A percentile compares a stretch with the other conserved stretches of the same genome.
phyloP scores from a whole-genome alignment of 2,888 invertebrate species.

The Polymixis lichenea region DNA sequence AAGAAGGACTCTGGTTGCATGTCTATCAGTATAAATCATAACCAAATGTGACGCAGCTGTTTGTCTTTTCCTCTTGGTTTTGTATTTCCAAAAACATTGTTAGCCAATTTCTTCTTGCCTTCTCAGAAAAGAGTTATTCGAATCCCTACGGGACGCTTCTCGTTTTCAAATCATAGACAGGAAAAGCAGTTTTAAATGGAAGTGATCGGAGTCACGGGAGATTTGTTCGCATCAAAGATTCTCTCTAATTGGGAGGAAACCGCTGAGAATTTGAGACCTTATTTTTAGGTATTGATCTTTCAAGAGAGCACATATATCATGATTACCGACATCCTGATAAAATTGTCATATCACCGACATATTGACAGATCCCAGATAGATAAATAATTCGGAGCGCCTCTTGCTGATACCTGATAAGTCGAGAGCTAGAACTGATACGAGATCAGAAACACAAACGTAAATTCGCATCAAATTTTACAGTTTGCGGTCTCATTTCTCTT shows the following conservation, averaged over 20 bases:
- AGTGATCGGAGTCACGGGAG: slow-evolving; percentile 46
- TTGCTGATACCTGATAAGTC: slow-evolving; percentile 77
- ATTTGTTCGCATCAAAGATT: slow-evolving; percentile 64
- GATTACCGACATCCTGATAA: slow-evolving; percentile 77
- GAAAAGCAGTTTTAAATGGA: slow-evolving; percentile 72
- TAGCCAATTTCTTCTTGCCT: slow-evolving; percentile 65
- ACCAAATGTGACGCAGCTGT: slow-evolving; percentile 30
- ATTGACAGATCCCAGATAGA: slow-evolving; percentile 84
- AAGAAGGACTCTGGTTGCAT: slow-evolving; percentile 51
- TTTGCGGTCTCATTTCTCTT: slow-evolving; percentile 61
- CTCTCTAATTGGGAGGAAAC: slow-evolving; percentile 65
- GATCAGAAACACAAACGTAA: slow-evolving; percentile 58
- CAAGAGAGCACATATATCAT: slow-evolving; percentile 64
- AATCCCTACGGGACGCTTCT: slow-evolving; percentile 69
- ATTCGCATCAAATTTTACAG: slow-evolving; percentile 57
- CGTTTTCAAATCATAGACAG: slow-evolving; percentile 73
- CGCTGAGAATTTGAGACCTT: slow-evolving; percentile 39
- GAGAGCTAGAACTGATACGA: slow-evolving; percentile 72
- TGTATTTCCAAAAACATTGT: slow-evolving; percentile 36
- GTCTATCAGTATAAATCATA: slow-evolving; percentile 51
- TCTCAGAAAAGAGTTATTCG: slow-evolving; percentile 68
- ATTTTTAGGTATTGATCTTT: slow-evolving; percentile 54
- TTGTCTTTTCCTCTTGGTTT: slow-evolving; percentile 27
- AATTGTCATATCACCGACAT: slow-evolving; percentile 81
- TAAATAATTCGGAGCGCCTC: slow-evolving; percentile 74